Percentiles rank a stretch among this genome's conserved stretches.
phyloP scores from a whole-genome alignment of 2,888 invertebrate genomes.

The Melanostoma mellinum region DNA sequence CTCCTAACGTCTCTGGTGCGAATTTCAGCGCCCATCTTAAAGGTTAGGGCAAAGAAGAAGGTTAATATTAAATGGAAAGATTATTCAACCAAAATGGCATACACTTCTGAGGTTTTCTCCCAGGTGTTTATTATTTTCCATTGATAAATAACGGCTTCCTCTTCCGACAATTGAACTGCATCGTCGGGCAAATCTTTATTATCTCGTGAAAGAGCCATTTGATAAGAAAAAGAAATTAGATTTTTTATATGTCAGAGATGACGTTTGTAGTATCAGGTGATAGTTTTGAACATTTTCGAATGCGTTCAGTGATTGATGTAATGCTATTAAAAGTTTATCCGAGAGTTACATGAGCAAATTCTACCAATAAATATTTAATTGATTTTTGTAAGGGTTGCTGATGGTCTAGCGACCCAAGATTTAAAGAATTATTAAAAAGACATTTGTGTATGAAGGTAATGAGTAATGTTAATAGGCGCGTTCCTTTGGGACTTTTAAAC shows the following conservation, averaged over 20 bases:
- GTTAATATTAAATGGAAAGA: conserved; percentile 55
- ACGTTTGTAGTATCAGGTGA: not conserved
- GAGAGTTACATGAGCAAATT: no score
- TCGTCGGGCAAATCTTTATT: conserved; percentile 84
- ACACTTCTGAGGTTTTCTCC: conserved; percentile 85
- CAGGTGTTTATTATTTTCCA: conserved; percentile 85
- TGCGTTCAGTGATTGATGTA: not conserved
- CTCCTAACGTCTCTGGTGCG: conserved; percentile 83
- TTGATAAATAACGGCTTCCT: conserved; percentile 85
- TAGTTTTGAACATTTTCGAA: not conserved
- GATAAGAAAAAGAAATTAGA: conserved; percentile 78
- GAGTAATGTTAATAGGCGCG: no score
- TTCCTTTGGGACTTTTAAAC: no score
- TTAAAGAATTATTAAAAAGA: no score
- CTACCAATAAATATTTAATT: no score
- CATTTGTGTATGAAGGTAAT: no score
- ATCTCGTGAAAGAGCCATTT: conserved; percentile 85
- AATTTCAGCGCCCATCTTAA: conserved; percentile 84
- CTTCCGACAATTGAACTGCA: conserved; percentile 84
- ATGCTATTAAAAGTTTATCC: no score
- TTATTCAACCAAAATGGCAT: conserved; percentile 77
- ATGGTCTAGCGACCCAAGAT: no score
- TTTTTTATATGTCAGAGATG: not conserved
- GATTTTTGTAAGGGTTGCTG: no score
- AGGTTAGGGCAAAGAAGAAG: conserved; percentile 65